phyloP scores from a whole-genome alignment of 2,797 vertebrate species.

The Uromys caudimaculatus region DNA sequence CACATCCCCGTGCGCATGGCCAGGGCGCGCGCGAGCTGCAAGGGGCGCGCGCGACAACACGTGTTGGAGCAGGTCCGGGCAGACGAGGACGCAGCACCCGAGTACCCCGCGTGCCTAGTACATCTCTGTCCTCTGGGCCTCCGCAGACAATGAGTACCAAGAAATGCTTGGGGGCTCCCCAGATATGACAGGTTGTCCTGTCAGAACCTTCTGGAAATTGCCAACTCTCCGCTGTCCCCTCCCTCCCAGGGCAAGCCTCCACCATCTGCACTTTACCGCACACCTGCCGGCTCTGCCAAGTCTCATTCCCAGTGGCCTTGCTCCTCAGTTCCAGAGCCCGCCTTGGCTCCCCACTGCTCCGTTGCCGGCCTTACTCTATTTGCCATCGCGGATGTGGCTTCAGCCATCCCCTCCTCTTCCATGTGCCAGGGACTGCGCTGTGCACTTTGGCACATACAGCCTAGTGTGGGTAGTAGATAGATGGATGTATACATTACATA shows the following conservation, averaged over 20 bases:
- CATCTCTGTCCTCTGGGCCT: too few species aligned
- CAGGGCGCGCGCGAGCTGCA: slow-evolving; percentile 37
- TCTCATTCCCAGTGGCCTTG: neutral
- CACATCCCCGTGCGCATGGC: slow-evolving; percentile 24
- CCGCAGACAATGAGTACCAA: neutral
- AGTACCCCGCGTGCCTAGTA: neutral
- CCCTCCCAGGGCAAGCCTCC: neutral
- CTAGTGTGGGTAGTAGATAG: neutral
- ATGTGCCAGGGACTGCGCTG: neutral
- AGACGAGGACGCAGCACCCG: neutral
- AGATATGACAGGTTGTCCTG: neutral
- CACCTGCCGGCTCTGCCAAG: neutral
- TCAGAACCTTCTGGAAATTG: neutral
- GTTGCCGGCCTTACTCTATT: too few species aligned
- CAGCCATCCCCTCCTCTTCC: too few species aligned
- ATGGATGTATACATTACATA: neutral
- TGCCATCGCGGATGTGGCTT: neutral
- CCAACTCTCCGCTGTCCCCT: neutral
- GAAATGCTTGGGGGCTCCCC: neutral
- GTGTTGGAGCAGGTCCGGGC: slow-evolving; percentile 54
- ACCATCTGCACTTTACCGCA: neutral
- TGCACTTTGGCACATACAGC: neutral
- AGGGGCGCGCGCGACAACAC: slow-evolving; percentile 42
- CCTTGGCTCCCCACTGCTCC: neutral
- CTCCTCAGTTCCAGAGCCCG: neutral